Evolutionary conservation across 2,113 vertebrate genomes (phyloP), one percentile per base, ranked within the genome.

Genomic region (Porphyrio hochstetteri): DNA sequence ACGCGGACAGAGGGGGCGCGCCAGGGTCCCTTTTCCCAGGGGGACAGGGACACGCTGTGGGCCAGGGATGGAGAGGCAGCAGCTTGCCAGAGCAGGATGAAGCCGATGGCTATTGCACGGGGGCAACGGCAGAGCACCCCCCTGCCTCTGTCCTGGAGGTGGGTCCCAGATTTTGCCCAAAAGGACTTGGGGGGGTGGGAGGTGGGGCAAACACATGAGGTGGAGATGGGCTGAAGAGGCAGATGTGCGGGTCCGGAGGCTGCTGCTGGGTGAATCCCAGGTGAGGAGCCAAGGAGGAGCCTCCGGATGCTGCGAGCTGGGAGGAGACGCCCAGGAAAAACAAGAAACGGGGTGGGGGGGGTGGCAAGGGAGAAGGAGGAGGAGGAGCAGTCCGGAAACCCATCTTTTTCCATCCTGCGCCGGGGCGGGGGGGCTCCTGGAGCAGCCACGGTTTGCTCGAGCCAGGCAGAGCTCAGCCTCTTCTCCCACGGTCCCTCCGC

Each of bases 391-490:
- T 82, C 84, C 29, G 4, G 69, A 80, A 92, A 60, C 60, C 83
- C 44, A 61, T 25, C 40, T 88, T 35, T 71, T 9, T 44, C 55
- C 29, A n/a, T 21, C 44, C 77, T 5, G 18, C 4, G 29, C 59
- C 3, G 2, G 19, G 4, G 15, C 44, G 17, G 44, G 42, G n/a
- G 67, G 61, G 77, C 74, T 85, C 67, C 82, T 1, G 63, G n/a
- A 35, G 82, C 86, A 4, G 79, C 89, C 96, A 55, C 81, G 50
- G 94, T 67, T 76, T 69, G 40, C 85, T 90, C 17, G 18, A 42
- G 9, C 5, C 15, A 8, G 10, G 72, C 56, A 13, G 52, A 48
- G 69, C 77, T 40, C 27, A 4, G 90, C 38, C 69, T 57, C 78
- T 67, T 3, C 63, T 76, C 40, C 60, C 16, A 3, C 88, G 23